Conservation (phyloP, 2,113 vertebrate genomes). For the Cheirogaleus medius region DNA sequence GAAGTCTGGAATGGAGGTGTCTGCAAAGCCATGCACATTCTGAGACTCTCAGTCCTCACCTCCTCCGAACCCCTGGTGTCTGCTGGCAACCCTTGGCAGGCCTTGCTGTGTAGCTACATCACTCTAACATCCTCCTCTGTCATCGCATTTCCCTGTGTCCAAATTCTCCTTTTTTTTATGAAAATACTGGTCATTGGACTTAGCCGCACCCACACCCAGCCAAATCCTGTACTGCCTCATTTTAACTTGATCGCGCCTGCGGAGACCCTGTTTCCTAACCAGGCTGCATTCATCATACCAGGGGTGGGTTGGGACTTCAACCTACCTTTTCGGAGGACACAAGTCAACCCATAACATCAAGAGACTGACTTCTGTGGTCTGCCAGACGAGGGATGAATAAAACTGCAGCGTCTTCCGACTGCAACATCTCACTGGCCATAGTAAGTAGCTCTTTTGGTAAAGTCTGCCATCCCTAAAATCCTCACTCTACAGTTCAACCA, state of each 20-base stretch:
- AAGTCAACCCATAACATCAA: neutral
- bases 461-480: fast-evolving
- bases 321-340: neutral
- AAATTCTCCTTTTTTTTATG: neutral
- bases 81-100: too few species aligned
- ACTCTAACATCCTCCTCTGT: too few species aligned
- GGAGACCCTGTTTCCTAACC: fast-evolving
- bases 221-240: too few species aligned
- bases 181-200: fast-evolving
- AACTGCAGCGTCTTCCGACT: fast-evolving
- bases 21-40: too few species aligned
- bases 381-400: neutral
- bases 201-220: neutral
- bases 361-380: neutral
- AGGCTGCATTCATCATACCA: fast-evolving
- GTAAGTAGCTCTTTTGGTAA: fast-evolving
- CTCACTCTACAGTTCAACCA: neutral
- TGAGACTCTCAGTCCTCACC: fast-evolving
- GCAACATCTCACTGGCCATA: too few species aligned
- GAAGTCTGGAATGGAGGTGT: neutral
- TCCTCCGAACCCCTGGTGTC: too few species aligned
- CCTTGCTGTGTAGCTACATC: neutral
- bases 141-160: neutral
- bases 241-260: fast-evolving
- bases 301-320: neutral